Conservation (phyloP, 1,140 invertebrate genomes). For the Sitophilus oryzae region DNA sequence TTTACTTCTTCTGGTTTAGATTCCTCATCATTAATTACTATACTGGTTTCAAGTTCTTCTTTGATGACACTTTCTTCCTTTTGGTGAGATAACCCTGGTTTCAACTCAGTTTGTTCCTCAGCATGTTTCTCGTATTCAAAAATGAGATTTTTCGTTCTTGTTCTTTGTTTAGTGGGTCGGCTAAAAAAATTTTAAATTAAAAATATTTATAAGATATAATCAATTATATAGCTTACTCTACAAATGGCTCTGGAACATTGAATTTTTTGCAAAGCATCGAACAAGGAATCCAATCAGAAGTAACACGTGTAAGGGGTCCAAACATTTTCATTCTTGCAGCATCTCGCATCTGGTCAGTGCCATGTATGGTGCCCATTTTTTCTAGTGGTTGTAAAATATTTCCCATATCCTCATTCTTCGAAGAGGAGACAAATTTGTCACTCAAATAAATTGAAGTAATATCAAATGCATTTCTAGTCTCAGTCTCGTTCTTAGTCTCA, state of each 20-base stretch:
- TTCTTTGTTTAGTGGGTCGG: conserved; percentile 28
- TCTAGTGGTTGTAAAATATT: conserved; percentile 43
- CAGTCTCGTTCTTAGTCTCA: neutral
- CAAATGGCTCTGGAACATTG: conserved; percentile 85
- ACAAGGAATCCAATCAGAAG: conserved; percentile 79
- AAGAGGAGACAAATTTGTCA: conserved; percentile 58
- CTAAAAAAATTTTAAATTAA: conserved; percentile 29
- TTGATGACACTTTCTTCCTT: conserved; percentile 8
- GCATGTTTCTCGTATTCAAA: conserved; percentile 40
- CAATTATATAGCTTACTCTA: conserved; percentile 42
- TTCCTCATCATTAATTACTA: neutral
- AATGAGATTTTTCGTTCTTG: conserved; percentile 38
- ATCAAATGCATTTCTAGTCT: conserved; percentile 11
- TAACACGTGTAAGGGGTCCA: conserved; percentile 66
- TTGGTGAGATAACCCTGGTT: conserved; percentile 30
- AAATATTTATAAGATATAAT: neutral
- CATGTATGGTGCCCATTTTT: conserved; percentile 36
- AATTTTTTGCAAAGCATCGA: conserved; percentile 85
- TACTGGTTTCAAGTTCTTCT: conserved; percentile 8
- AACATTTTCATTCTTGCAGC: conserved; percentile 79
- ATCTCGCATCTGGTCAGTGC: conserved; percentile 50
- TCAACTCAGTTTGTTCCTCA: conserved; percentile 27
- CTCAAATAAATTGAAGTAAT: conserved; percentile 36
- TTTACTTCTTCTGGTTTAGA: neutral
- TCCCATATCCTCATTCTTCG: conserved; percentile 44